Conservation (phyloP, 2,797 vertebrate species). For the Danio tinwini region DNA sequence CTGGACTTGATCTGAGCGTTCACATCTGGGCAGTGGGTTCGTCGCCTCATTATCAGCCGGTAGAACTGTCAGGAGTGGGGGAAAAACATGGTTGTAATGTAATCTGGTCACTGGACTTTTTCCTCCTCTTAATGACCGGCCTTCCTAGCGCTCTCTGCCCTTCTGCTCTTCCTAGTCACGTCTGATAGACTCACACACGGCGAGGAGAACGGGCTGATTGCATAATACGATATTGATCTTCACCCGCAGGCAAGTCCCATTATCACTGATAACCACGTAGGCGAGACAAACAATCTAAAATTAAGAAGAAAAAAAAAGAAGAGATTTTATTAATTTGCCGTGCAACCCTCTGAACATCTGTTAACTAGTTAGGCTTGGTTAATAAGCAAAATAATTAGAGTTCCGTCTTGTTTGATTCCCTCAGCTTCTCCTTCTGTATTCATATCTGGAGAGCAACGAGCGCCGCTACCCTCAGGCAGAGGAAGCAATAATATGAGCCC, state of each 20-base stretch:
- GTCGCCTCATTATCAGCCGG: constrained; percentile 80
- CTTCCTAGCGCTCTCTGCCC: constrained; percentile 72
- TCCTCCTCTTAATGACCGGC: constrained; percentile 78
- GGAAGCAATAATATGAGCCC: constrained; percentile 85
- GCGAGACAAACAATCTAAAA: constrained; percentile 57
- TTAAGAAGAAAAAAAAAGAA: constrained; percentile 19
- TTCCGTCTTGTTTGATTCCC: constrained; percentile 63
- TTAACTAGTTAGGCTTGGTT: constrained; percentile 60
- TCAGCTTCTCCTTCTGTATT: constrained; percentile 68
- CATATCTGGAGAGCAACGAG: constrained; percentile 81
- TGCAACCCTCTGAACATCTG: constrained; percentile 61
- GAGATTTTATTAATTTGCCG: constrained; percentile 43
- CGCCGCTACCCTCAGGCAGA: constrained; percentile 82
- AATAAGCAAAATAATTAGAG: constrained; percentile 65
- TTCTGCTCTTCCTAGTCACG: constrained; percentile 74
- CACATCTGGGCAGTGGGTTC: constrained; percentile 71
- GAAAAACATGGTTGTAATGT: constrained; percentile 78
- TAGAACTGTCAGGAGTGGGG: constrained; percentile 77
- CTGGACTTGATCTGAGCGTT: constrained; percentile 82
- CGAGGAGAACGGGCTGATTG: constrained; percentile 58
- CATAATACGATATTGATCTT: constrained; percentile 66
- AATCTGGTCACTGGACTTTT: constrained; percentile 83
- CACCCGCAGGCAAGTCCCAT: constrained; percentile 54
- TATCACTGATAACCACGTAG: constrained; percentile 54
- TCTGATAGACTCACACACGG: constrained; percentile 67